Evolutionary conservation across 2,113 vertebrate genomes (phyloP).

Genomic region (Megatriorchis doriae): DNA sequence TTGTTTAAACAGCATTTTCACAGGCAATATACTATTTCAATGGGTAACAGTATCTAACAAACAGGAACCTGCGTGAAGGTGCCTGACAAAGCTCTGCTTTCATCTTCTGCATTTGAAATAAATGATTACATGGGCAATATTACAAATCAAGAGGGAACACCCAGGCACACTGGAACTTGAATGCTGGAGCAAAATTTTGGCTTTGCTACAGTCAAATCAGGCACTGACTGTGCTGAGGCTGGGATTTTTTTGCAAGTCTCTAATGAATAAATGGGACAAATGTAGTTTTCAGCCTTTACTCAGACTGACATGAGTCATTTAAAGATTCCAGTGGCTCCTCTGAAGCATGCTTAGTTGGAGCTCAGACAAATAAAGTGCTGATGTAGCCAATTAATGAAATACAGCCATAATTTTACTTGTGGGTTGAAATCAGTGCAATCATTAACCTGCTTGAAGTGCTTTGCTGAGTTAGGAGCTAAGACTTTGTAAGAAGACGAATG

Average conservation of each 20-base stretch:
- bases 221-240: background rate
- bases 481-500: conserved; percentile 1
- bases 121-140: background rate
- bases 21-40: background rate
- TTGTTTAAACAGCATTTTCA: conserved; percentile 13
- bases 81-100: background rate
- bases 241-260: background rate
- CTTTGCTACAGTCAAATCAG: background rate
- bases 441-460: conserved; percentile 34
- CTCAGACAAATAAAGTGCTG: background rate
- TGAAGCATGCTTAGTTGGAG: background rate
- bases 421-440: conserved; percentile 20
- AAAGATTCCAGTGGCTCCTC: background rate
- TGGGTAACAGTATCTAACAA: background rate
- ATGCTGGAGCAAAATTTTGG: background rate
- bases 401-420: conserved; percentile 4
- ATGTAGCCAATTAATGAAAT: conserved; percentile 1
- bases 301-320: background rate
- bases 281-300: background rate
- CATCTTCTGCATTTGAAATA: background rate
- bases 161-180: background rate
- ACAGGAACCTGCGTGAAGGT: background rate
- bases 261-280: background rate
- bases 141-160: background rate
- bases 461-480: conserved; percentile 9